Conservation (phyloP, 2,888 invertebrate genomes). For the Zygogramma bicolorata region DNA sequence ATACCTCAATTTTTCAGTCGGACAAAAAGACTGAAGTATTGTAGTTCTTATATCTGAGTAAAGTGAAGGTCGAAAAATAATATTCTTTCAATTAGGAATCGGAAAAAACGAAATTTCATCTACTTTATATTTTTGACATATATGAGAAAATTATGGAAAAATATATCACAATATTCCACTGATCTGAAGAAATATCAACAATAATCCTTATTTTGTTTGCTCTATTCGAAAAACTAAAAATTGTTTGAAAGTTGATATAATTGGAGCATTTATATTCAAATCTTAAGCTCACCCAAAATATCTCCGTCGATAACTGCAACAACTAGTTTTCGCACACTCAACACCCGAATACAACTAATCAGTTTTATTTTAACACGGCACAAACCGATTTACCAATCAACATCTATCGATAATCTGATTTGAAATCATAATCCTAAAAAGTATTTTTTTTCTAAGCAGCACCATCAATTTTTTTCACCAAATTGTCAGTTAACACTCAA, state of each 20-base stretch:
- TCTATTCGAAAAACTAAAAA: background rate
- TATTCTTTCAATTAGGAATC: too few species aligned
- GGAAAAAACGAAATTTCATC: too few species aligned
- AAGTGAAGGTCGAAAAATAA: too few species aligned
- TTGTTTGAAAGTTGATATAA: background rate
- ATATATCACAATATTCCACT: too few species aligned
- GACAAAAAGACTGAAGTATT: too few species aligned
- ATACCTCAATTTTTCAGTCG: too few species aligned
- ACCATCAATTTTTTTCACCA: background rate
- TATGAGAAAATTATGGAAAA: too few species aligned
- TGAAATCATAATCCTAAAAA: background rate
- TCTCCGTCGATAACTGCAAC: background rate
- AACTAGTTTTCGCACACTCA: background rate
- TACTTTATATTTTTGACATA: too few species aligned
- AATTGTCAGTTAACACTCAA: background rate
- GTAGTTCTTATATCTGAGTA: too few species aligned
- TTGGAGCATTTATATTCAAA: background rate
- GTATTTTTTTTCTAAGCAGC: background rate
- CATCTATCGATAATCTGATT: background rate
- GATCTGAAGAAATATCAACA: too few species aligned
- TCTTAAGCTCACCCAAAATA: background rate
- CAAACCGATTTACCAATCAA: background rate
- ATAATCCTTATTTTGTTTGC: too few species aligned
- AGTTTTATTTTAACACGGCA: background rate
- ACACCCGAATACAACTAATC: background rate